A percentile compares a stretch with the other conserved stretches of the same genome.
Evolutionary conservation across 2,797 vertebrate species (phyloP).

Genomic region (Odontamblyopus lacepedii): DNA sequence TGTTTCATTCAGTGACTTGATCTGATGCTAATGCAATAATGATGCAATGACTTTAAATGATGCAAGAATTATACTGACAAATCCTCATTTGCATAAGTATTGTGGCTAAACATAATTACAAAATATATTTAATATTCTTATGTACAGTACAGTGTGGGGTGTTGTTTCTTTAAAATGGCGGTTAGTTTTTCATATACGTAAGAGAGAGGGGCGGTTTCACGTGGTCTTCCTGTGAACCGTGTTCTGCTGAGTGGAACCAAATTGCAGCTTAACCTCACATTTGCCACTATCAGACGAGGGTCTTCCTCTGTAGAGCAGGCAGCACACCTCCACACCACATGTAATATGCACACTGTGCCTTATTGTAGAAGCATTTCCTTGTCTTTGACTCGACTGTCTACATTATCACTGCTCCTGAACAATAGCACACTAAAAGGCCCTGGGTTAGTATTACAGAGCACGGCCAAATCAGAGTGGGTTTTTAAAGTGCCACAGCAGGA

Average conservation of each 20-base stretch:
- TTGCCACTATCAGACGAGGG: slow-evolving; percentile 51
- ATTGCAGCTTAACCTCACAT: slow-evolving; percentile 63
- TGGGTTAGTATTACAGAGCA: slow-evolving; percentile 14
- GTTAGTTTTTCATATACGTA: slow-evolving; percentile 5
- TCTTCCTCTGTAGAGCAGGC: slow-evolving; percentile 43
- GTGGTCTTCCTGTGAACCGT: slow-evolving; percentile 28
- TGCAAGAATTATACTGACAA: background rate
- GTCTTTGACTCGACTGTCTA: slow-evolving; percentile 62
- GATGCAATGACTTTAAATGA: background rate
- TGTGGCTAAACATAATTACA: background rate
- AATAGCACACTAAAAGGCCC: slow-evolving; percentile 33
- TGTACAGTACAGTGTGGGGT: slow-evolving; percentile 2
- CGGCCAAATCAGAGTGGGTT: slow-evolving; percentile 33
- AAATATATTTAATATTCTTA: background rate
- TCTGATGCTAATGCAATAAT: slow-evolving; percentile 2
- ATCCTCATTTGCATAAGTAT: background rate
- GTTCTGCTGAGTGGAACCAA: slow-evolving; percentile 58
- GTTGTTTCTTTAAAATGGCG: slow-evolving; percentile 13
- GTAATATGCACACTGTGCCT: slow-evolving; percentile 67
- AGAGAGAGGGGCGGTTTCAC: slow-evolving; percentile 30
- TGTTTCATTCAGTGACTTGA: too few relatives aligned
- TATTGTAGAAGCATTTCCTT: slow-evolving; percentile 76
- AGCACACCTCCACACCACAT: slow-evolving; percentile 68
- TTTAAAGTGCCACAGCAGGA: slow-evolving; percentile 34
- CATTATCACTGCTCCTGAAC: slow-evolving; percentile 31